Percentiles rank a stretch among this genome's conserved stretches.
Evolutionary conservation across 2,113 vertebrate genomes (phyloP).

Genomic region (Lamprotornis superbus): DNA sequence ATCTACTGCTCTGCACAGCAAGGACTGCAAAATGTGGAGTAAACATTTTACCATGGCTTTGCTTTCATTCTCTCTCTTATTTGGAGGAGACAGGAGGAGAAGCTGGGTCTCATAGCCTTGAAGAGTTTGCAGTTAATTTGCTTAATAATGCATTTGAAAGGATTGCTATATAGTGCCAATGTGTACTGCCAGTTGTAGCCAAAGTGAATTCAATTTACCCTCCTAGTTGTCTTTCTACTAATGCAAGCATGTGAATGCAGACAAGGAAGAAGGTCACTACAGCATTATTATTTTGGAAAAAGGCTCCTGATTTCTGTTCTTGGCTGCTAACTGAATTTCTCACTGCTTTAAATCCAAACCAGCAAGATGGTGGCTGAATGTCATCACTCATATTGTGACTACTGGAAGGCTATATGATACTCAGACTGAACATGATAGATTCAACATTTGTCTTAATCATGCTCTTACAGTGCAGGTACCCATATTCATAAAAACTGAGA

Average conservation of each 20-base stretch:
- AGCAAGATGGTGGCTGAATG: background rate
- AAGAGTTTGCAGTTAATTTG: background rate
- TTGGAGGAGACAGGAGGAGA: background rate
- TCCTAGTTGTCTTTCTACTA: background rate
- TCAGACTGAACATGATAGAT: background rate
- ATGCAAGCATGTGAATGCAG: background rate
- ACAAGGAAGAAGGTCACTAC: background rate
- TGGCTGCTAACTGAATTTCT: background rate
- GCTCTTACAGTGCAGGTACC: background rate
- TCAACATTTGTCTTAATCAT: background rate
- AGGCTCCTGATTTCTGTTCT: background rate
- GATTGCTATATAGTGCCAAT: background rate
- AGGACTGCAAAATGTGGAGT: background rate
- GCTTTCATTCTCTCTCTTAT: background rate
- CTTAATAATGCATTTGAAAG: background rate
- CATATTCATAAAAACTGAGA: background rate
- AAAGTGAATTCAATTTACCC: background rate
- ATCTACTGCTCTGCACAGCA: background rate
- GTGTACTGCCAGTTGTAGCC: background rate
- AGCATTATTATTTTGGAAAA: background rate
- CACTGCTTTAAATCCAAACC: background rate
- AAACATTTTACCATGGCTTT: background rate
- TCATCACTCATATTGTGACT: background rate
- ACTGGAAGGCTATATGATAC: background rate
- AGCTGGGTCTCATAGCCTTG: background rate